phyloP scores from a whole-genome alignment of 2,113 vertebrate species.

The Melanerpes formicivorus region DNA sequence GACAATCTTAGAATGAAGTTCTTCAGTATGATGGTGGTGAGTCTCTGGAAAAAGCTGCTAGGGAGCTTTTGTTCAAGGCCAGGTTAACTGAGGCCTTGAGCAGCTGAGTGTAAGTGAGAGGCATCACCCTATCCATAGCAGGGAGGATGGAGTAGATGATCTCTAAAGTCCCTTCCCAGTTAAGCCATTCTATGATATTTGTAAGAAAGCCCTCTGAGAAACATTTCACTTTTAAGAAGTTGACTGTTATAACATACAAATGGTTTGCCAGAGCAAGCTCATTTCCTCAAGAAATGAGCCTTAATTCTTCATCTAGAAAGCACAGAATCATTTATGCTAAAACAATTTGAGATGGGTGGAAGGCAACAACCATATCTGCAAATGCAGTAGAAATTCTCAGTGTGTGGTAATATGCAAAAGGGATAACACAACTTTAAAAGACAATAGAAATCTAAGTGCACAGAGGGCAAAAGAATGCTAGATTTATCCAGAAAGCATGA shows the following conservation, averaged over 20 bases:
- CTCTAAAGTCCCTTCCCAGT: too few species aligned
- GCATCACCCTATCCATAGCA: too few species aligned
- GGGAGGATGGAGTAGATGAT: too few species aligned
- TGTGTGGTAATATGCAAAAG: neutral
- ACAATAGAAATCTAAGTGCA: neutral
- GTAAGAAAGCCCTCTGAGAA: too few species aligned
- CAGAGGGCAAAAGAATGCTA: neutral
- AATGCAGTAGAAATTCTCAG: neutral
- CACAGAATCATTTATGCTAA: neutral
- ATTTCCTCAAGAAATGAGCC: neutral
- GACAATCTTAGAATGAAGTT: too few species aligned
- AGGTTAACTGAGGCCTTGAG: too few species aligned
- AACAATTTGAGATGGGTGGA: neutral
- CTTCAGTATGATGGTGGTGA: too few species aligned
- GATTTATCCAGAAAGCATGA: neutral
- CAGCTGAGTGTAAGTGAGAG: too few species aligned
- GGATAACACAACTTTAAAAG: neutral
- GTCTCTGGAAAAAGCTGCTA: too few species aligned
- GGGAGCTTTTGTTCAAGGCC: too few species aligned
- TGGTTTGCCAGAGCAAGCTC: conserved; percentile 9
- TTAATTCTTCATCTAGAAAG: conserved; percentile 26
- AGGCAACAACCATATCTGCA: neutral
- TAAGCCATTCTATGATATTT: too few species aligned
- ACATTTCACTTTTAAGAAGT: neutral
- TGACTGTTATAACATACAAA: neutral